Base-by-base conservation (phyloP, 2,888 invertebrate genomes). In the Brassicogethes aeneus region DNA sequence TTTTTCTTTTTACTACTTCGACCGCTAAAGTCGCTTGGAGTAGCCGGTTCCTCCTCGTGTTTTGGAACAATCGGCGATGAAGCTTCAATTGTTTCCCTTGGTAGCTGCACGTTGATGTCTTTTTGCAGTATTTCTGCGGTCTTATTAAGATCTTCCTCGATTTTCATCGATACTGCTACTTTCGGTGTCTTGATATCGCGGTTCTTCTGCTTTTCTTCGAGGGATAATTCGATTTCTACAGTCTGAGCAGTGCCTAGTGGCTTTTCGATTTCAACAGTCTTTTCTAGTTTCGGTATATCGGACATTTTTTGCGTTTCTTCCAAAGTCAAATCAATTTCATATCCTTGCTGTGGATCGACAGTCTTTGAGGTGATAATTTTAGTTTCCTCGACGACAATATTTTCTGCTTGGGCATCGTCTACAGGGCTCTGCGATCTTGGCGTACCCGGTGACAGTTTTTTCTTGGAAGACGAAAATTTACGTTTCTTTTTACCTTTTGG, bases 1-100 rank as follows among this genome's bases (percentile, higher is more conserved):
- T 79, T 80, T 70, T 74, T 77, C 71, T 74, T 79, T 68, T 76
- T 77, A 65, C 72, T 76, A 61, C 71, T 69, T 54, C 77, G 75
- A 35, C 68, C 68, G 49, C 73, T 74, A 45, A 67, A 67, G 17
- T 70, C 70, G 40, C 67, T 67, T 14, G 63, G 59, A 7, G 62
- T 61, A 3, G 58, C 53, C 12, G 55, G 50, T 38, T 64, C 61
- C 40, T 64, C 63, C 48, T 64, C 63, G 2, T 57, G 51, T 53
- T 65, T 64, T 8, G 61, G 57, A 12, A 56, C 52, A 43, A 61
- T 58, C 33, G 62, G 56, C 30, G 54, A 52, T 15, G 55, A 48
- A 3, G 56, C 49, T 31, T 52, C 43, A 2, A 41, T 41, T 17
- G 43, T 43, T 45, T 52, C 45, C 17, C 8, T 33, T 13, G 66